Percentiles rank a stretch among this genome's conserved stretches.
Evolutionary conservation across 2,888 invertebrate genomes (phyloP).

Genomic region (Odontothrips loti): DNA sequence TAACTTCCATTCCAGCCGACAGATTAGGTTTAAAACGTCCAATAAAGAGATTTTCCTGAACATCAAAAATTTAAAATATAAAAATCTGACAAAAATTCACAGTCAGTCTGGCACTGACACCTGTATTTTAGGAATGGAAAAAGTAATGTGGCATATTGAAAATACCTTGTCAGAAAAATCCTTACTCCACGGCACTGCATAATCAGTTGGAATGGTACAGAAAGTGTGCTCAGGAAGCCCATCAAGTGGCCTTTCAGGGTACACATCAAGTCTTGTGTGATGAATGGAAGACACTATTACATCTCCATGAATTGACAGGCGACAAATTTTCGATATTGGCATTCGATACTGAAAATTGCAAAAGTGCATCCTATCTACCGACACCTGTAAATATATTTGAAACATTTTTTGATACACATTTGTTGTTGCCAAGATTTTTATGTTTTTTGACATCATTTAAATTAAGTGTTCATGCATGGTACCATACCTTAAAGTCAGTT

Average conservation of each 20-base stretch:
- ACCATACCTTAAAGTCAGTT: not conserved
- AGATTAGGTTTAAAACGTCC: constrained; percentile 7
- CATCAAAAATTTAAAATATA: no score
- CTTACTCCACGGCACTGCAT: not conserved
- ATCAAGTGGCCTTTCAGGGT: not conserved
- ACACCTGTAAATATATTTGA: not conserved
- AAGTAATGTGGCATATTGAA: no score
- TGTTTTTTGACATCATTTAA: not conserved
- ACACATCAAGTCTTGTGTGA: not conserved
- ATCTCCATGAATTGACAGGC: not conserved
- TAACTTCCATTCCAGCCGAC: not conserved
- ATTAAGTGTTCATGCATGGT: not conserved
- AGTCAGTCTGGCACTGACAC: no score
- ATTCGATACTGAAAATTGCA: constrained; percentile 1
- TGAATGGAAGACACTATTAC: not conserved
- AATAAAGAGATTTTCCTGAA: constrained; percentile 1
- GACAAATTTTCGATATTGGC: not conserved
- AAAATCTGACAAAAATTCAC: not conserved
- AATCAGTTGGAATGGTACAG: not conserved
- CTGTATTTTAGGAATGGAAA: no score
- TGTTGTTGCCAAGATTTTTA: not conserved
- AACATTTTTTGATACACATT: not conserved
- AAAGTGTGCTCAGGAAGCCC: not conserved
- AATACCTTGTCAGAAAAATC: not conserved
- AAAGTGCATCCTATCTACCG: not conserved